Base-by-base conservation (phyloP, 2,113 vertebrate genomes). In the Nerophis ophidion region DNA sequence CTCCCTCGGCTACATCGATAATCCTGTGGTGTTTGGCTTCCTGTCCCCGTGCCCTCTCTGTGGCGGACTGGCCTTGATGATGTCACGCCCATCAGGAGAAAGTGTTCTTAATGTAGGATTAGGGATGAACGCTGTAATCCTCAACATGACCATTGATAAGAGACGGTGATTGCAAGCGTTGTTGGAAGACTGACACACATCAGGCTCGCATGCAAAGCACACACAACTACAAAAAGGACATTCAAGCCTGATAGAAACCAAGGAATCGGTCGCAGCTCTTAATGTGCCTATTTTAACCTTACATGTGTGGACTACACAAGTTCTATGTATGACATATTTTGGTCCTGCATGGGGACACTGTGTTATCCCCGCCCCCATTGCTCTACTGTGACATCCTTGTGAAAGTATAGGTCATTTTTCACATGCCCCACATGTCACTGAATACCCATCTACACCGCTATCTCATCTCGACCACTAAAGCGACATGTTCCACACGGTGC, bases 31-130 rank as follows among this genome's bases (percentile, higher is more conserved):
- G 77, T 82, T 84, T 84, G 76, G 80, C 86, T 79, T 79, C 67
- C 79, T 74, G 84, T 82, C 71, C 70, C 68, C 40, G 54, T 82
- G 80, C 66, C 82, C 76, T 83, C 80, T 69, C 76, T 74, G 77
- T 63, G 63, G 76, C 72, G 66, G 49, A 66, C 76, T 80, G 81
- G 80, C 75, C 80, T 73, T 70, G 68, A 69, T 86, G 79, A 85
- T 86, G 84, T 84, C 83, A 84, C 42, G 16, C 79, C 68, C 80
- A 80, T 81, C 73, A 76, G 76, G 76, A 76, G 70, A 82, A 84
- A 82, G 71, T 84, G 77, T 83, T 80, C 81, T 80, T 81, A 88
- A 87, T 89, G 85, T 84, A 75, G 78, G 87, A 90, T 89, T 89
- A 89, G 75, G 59, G 75, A 80, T 82, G 71, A 86, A 87, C 85